Evolutionary conservation across 1,140 invertebrate species (phyloP), one percentile per base, ranked within the genome.

Genomic region (Leptinotarsa defecta): DNA sequence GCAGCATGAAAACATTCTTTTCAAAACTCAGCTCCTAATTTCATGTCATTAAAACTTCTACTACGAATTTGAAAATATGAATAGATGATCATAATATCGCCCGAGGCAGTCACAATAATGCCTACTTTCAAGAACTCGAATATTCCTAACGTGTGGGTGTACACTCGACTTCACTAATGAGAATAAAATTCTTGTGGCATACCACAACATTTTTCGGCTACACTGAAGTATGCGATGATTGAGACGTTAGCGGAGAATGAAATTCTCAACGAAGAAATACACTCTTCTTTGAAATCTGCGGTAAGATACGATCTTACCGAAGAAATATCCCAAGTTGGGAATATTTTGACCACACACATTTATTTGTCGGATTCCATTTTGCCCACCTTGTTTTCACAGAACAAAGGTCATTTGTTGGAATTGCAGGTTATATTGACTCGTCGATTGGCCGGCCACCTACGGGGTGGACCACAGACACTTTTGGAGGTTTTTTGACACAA

Each of bases 191-290:
- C 52, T 19, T 57, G 52, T 57, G 52, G 52, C 52, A 57, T 57
- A 57, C 52, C 52, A 57, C 15, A 15, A 19, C 4, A 8, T 57
- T 57, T 57, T 15, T 13, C 49, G 52, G n/a, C 52, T 57, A 57
- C 34, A 43, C 52, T 57, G n/a, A 57, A 57, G 52, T 57, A 57
- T 57, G 52, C 52, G n/a, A 57, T 57, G 52, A 57, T 57, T 57
- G 52, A 57, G 52, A 57, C 52, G 52, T 57, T 57, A 57, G 52
- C 52, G 15, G 6, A 43, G 34, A 43, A 43, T 11, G 8, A 43
- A 43, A 43, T 43, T 43, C 34, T 11, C 34, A 43, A 43, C 34
- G 34, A 57, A 57, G 52, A 57, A 57, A 13, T 15, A 57, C n/a
- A 57, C n/a, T 57, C 13, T 57, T 57, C 52, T 57, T 57, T 57